Percentiles rank a stretch among this genome's conserved stretches.
phyloP scores from a whole-genome alignment of 2,888 invertebrate species.

The Bimastos eiseni region DNA sequence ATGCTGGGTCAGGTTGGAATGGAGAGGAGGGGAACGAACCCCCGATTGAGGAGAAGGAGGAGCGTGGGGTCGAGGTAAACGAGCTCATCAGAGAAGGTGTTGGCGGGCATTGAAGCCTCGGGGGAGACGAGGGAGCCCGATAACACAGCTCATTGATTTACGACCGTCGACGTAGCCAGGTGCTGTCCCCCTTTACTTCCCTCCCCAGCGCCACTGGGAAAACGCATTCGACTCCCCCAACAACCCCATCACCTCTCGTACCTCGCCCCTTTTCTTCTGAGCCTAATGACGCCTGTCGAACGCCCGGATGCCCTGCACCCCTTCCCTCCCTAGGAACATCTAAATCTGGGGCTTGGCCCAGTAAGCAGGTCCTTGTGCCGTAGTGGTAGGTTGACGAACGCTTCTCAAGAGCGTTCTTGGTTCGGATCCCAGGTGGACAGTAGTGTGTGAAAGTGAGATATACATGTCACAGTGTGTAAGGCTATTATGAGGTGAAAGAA shows the following conservation, averaged over 20 bases:
- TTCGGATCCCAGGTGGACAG: not conserved
- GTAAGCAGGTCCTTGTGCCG: not conserved
- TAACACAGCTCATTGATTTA: not conserved
- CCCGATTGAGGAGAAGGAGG: not conserved
- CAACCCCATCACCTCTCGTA: not conserved
- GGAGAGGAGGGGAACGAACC: not conserved
- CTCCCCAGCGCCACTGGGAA: not conserved
- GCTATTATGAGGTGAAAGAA: not conserved
- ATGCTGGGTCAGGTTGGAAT: not conserved
- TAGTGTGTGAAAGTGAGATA: not conserved
- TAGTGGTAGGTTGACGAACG: not conserved
- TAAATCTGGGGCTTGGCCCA: not conserved
- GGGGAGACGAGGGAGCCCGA: not conserved
- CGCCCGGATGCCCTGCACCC: not conserved
- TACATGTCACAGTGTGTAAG: not conserved
- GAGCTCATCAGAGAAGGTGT: slow-evolving; percentile 22
- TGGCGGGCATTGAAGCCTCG: not conserved
- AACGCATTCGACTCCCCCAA: not conserved
- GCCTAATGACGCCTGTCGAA: not conserved
- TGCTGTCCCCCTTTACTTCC: not conserved
- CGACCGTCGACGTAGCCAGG: not conserved
- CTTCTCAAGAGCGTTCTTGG: not conserved
- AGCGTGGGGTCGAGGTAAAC: not conserved
- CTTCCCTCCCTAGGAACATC: not conserved
- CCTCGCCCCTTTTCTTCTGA: not conserved